phyloP scores from a whole-genome alignment of 1,140 invertebrate genomes.

The Ips typographus region DNA sequence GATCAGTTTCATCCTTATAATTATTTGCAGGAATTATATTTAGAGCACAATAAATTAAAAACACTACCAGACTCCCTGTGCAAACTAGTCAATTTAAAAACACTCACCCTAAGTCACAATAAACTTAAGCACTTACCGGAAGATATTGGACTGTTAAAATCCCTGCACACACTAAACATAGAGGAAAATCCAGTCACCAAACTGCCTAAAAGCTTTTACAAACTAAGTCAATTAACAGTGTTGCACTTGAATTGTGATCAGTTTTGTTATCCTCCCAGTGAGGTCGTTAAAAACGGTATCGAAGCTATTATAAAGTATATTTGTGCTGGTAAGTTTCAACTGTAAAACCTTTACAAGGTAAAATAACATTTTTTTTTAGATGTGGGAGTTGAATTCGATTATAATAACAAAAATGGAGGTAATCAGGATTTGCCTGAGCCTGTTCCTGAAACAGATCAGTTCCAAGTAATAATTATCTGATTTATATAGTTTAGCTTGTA shows the following conservation, averaged over 20 bases:
- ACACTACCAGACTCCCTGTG: slow-evolving; percentile 68
- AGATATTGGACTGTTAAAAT: slow-evolving; percentile 62
- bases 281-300: slow-evolving; percentile 60
- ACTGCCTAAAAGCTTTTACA: slow-evolving; percentile 64
- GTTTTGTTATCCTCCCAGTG: slow-evolving; percentile 63
- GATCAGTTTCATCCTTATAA: neutral
- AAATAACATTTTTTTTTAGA: slow-evolving; percentile 26
- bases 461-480: neutral
- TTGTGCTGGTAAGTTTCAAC: slow-evolving; percentile 50
- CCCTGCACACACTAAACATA: slow-evolving; percentile 60
- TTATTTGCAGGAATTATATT: slow-evolving; percentile 61
- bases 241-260: slow-evolving; percentile 64
- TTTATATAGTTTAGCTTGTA: neutral
- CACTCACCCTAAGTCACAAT: slow-evolving; percentile 73
- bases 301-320: slow-evolving; percentile 69
- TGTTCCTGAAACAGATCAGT: neutral
- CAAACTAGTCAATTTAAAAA: slow-evolving; percentile 60
- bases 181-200: slow-evolving; percentile 60
- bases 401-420: too few species aligned
- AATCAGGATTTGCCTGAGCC: too few species aligned
- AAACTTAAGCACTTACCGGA: slow-evolving; percentile 66
- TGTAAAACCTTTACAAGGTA: neutral
- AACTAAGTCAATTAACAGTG: slow-evolving; percentile 57
- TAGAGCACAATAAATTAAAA: slow-evolving; percentile 65
- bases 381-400: slow-evolving; percentile 34